Evolutionary conservation across 2,113 vertebrate species (phyloP), one percentile per base, ranked within the genome.

Genomic region (Agelaius tricolor): DNA sequence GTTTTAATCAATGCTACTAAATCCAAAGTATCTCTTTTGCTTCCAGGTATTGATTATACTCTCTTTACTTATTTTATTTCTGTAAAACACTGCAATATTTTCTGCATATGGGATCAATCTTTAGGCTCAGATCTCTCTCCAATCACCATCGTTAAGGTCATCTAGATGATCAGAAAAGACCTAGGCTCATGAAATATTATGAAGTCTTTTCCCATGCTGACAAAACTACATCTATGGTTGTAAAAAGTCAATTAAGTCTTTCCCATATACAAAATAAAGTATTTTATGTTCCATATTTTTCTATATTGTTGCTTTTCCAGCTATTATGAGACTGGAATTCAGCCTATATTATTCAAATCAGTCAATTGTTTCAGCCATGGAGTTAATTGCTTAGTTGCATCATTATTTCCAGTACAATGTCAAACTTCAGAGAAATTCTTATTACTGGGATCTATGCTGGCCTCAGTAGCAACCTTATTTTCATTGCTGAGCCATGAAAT

Each of bases 1-100:
- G 62, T 8, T 94, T 92, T 96, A 97, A 93, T 96, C 95, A 95
- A 94, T 96, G 91, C 16, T 89, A 73, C 58, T 95, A 81, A 95
- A 95, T 91, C 77, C 85, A 69, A 93, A 93, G 21, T 76, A 69
- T 91, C 78, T 93, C 71, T 84, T 66, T 18, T 89, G 76, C 54
- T 49, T 73, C 49, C 51, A 83, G 54, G n/a, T 96, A 96, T 95
- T 87, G 89, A 96, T 91, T 87, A 18, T 49, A 23, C 20, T 87
- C 28, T 68, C 61, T 89, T 91, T 84, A 61, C 23, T 77, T 90
- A 71, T 74, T 94, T 84, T 35, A 89, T 72, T 87, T 92, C 81
- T 92, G 57, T 87, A 49, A 92, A 87, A 61, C 39, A 47, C 15
- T 75, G 61, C 80, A 62, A 9, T 66, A 92, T 87, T 92, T 94